phyloP scores from a whole-genome alignment of 2,797 vertebrate species.

The Alfaro cultratus region DNA sequence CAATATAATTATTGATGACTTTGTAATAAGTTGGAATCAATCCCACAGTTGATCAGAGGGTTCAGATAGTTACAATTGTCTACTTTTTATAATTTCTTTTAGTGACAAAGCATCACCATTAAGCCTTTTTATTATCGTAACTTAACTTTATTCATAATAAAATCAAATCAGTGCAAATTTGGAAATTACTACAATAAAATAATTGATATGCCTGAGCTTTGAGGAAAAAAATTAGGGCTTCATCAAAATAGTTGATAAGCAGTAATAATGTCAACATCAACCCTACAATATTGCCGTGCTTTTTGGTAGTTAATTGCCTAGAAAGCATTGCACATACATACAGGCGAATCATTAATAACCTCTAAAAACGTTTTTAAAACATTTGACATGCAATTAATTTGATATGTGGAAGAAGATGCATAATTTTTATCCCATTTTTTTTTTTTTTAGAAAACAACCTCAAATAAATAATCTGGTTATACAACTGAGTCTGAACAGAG shows the following conservation, averaged over 20 bases:
- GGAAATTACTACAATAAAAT: not conserved
- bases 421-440: not conserved
- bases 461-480: not conserved
- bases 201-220: not conserved
- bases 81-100: not conserved
- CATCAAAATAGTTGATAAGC: not conserved
- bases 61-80: not conserved
- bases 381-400: not conserved
- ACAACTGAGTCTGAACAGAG: not conserved
- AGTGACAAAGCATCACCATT: not conserved
- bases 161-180: not conserved
- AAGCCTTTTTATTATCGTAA: not conserved
- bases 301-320: not conserved
- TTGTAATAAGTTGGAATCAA: not conserved
- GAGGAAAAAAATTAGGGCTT: not conserved
- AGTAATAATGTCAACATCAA: not conserved
- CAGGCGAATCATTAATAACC: not conserved
- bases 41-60: not conserved
- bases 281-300: not conserved
- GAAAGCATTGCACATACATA: not conserved
- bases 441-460: too few relatives aligned
- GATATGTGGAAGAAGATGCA: not conserved
- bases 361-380: not conserved
- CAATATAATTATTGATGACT: not conserved
- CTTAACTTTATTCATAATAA: not conserved